Percentiles rank a stretch among this genome's conserved stretches.
These are phyloP conservation scores for Mormyrops boulengeri DNA, from an alignment of 2,797 vertebrate species.

Conservation along the genomic window DNA sequence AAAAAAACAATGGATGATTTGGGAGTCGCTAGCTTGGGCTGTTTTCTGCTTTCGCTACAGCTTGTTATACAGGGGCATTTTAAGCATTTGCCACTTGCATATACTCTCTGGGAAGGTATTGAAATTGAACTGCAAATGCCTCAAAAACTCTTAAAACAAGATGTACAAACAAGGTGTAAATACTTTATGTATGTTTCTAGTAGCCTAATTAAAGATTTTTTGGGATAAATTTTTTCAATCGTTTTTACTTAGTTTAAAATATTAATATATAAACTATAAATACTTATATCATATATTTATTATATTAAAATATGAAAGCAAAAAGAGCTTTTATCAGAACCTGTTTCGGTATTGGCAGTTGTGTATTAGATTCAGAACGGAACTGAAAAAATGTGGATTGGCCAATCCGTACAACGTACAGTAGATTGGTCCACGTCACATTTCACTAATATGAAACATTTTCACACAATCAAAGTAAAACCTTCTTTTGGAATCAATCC, in stretches of 20 bases:
- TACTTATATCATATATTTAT: background rate
- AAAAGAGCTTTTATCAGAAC: background rate
- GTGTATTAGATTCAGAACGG: background rate
- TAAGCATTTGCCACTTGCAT: background rate
- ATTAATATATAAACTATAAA: background rate
- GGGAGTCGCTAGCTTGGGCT: background rate
- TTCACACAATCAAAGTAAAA: background rate
- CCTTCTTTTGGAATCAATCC: background rate
- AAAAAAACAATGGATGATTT: background rate
- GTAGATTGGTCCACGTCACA: too few relatives aligned
- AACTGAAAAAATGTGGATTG: background rate
- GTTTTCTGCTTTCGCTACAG: background rate
- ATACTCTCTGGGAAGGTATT: background rate
- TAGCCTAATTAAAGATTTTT: background rate
- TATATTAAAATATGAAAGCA: background rate
- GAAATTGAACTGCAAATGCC: background rate
- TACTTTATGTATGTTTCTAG: background rate
- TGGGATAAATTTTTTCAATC: background rate
- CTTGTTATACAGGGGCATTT: background rate
- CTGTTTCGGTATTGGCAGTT: background rate
- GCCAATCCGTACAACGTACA: too few relatives aligned
- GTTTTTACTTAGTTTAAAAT: background rate
- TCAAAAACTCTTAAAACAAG: background rate
- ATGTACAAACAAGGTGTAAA: background rate
- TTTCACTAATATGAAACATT: background rate